Evolutionary conservation across 1,140 invertebrate species (phyloP), one percentile per base, ranked within the genome.

Genomic region (Drosophila nigrodunni): DNA sequence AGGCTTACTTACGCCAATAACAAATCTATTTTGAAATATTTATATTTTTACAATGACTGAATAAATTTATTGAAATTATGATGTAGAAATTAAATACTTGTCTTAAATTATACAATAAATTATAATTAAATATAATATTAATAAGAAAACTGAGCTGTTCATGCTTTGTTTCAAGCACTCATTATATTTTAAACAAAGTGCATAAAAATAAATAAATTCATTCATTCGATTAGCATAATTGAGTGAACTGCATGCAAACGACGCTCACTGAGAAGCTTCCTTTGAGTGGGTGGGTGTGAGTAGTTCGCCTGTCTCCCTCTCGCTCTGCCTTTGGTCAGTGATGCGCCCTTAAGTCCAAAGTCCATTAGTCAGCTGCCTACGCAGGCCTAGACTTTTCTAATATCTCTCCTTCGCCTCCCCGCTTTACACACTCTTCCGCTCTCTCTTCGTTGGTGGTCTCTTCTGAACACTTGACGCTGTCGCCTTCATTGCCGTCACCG

Each of bases 291-390:
- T 25, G n/a, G n/a, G 35, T 43, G 57, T 30, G 18, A 34, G 34
- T 37, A 21, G 54, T 30, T 30, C 4, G 3, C 1, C 3, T 30
- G 4, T 30, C 25, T 30, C 25, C 25, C 25, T 30, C 25, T 30
- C 18, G 37, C 8, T 37, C 37, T 39, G 3, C 10, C 11, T 10
- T 11, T 43, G 41, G 41, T 30, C 21, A 30, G 21, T 55, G 9
- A 8, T 30, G 10, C 8, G 30, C 35, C 58, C 62, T 25, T 55
- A 15, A 21, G 74, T 64, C 47, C 58, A 41, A 44, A 61, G 71
- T 68, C 71, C 73, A 79, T 82, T 79, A 66, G 77, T 52, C 46
- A 49, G 58, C 15, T 10, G 50, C 72, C 77, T 54, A 85, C 81
- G 77, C 78, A 69, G 57, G 41, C 47, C 25, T 30, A 13, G 11